Evolutionary conservation across 1,140 invertebrate genomes (phyloP).

Genomic region (Neodiprion pinetum): DNA sequence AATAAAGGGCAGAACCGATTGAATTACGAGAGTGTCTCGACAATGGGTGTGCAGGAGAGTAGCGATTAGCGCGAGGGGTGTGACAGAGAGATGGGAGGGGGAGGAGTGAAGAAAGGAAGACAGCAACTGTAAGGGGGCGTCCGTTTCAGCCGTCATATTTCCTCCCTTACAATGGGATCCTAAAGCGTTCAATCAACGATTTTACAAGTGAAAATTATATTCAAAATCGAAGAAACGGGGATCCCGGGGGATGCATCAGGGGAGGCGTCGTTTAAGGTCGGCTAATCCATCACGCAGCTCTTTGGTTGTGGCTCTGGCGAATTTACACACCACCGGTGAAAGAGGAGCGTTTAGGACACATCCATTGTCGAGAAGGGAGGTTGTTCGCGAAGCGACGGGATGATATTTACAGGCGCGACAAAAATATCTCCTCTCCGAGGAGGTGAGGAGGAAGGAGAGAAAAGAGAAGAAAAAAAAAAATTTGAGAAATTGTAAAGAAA

Average conservation of each 20-base stretch:
- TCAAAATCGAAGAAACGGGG: not conserved
- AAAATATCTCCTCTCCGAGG: no score
- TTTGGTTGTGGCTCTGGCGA: not conserved
- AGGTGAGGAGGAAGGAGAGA: no score
- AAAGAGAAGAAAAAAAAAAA: no score
- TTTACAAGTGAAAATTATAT: not conserved
- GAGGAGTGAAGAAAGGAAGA: no score
- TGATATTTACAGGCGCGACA: no score
- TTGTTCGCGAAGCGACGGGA: no score
- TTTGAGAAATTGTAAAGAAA: no score
- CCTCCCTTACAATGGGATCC: not conserved
- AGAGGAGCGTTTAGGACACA: not conserved
- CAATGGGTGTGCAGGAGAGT: not conserved
- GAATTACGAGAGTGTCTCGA: not conserved
- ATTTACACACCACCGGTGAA: not conserved
- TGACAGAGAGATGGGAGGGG: no score
- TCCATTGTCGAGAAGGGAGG: not conserved
- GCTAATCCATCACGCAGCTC: not conserved
- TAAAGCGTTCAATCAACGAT: not conserved
- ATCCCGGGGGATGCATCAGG: not conserved
- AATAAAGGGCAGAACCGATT: not conserved
- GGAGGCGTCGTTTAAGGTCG: not conserved
- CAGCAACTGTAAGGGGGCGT: no score
- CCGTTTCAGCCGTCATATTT: not conserved
- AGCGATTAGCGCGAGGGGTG: not conserved